Evolutionary conservation across 37 sponge, comb jelly and placozoan species (phyloP).

Genomic region (Ianthella basta): DNA sequence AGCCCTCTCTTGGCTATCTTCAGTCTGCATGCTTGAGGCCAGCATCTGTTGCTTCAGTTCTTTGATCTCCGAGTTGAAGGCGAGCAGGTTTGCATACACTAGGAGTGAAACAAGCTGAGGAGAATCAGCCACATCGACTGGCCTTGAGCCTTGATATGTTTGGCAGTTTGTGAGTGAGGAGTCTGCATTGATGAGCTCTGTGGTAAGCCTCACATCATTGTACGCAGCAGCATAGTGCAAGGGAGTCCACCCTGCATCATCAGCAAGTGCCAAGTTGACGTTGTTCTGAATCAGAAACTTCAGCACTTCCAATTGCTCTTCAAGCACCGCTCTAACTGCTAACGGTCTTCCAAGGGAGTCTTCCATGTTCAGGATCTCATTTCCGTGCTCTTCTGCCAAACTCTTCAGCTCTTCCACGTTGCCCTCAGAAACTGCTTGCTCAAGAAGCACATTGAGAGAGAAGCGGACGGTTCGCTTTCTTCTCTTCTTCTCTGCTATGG

Average conservation of each 20-base stretch:
- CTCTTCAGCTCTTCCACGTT: conserved; percentile 6
- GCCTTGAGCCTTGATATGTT: neutral
- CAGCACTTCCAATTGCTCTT: neutral
- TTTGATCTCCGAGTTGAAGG: neutral
- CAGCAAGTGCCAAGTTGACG: neutral
- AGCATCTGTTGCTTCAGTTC: neutral
- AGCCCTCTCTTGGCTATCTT: neutral
- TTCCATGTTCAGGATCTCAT: neutral
- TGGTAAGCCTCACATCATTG: conserved; percentile 3
- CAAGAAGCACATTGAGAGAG: conserved; percentile 5
- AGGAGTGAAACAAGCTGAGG: conserved; percentile 2
- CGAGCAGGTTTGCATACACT: conserved; percentile 4
- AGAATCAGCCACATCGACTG: conserved; percentile 17
- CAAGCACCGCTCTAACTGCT: conserved; percentile 11
- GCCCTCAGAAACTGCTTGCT: neutral
- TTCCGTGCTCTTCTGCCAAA: neutral
- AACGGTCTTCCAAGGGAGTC: conserved; percentile 1
- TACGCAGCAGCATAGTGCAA: neutral
- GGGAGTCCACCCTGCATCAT: conserved; percentile 21
- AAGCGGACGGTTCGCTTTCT: conserved; percentile 8
- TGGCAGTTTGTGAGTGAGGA: neutral
- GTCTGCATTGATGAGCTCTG: neutral
- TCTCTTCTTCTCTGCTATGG: neutral
- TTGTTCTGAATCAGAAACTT: neutral
- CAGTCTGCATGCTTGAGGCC: neutral